A percentile compares a stretch with the other conserved stretches of the same genome.
Conservation (phyloP, 1,140 invertebrate species). For the Schlechtendalia chinensis region DNA sequence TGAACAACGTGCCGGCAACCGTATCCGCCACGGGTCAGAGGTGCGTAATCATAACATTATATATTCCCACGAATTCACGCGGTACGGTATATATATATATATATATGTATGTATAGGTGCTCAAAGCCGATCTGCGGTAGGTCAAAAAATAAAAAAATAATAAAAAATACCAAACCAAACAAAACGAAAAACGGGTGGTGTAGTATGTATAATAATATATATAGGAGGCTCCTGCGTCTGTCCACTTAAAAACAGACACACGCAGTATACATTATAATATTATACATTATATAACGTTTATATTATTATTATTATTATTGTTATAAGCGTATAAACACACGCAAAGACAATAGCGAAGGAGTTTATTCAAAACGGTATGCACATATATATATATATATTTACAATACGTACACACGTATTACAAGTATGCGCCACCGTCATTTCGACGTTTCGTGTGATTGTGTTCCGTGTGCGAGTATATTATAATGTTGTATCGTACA, state of each 20-base stretch:
- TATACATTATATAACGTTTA: too few species aligned
- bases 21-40: constrained; percentile 42
- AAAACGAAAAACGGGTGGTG: constrained; percentile 26
- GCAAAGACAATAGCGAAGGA: constrained; percentile 24
- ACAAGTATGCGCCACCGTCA: background rate
- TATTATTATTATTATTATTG: too few species aligned
- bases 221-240: background rate
- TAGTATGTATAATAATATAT: background rate
- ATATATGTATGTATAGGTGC: background rate
- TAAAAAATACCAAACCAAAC: background rate
- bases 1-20: constrained; percentile 12
- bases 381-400: background rate
- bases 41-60: constrained; percentile 28
- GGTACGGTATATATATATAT: too few species aligned
- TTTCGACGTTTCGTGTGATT: constrained; percentile 16
- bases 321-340: background rate
- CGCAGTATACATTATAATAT: background rate
- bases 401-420: too few species aligned
- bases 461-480: too few species aligned
- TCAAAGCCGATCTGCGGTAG: constrained; percentile 47
- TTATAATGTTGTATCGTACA: background rate
- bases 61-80: constrained; percentile 48
- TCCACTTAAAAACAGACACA: constrained; percentile 22
- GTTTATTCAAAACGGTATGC: constrained; percentile 27
- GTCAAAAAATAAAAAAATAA: constrained; percentile 18